Conservation (phyloP, 92 coral and sea anemone species). For the Porites cylindrica region DNA sequence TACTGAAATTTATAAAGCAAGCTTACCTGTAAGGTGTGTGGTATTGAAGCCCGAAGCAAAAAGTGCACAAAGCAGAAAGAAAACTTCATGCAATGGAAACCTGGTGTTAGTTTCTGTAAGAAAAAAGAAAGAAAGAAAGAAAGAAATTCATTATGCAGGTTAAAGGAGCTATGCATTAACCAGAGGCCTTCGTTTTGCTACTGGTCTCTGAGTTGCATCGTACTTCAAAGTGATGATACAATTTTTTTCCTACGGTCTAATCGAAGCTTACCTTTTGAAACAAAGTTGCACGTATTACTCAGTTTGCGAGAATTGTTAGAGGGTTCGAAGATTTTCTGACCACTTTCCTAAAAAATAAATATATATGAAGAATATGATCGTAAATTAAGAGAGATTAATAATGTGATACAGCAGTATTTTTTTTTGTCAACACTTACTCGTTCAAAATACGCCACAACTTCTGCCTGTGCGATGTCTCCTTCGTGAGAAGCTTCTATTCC, state of each 20-base stretch:
- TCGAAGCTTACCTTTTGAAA: background rate
- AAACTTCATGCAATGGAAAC: background rate
- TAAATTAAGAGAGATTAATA: too few relatives aligned
- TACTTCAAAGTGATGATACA: too few relatives aligned
- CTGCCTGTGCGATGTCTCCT: slow-evolving; percentile 12
- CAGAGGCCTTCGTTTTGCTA: too few relatives aligned
- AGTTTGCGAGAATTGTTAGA: background rate
- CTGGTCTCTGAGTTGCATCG: too few relatives aligned
- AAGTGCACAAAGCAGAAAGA: background rate
- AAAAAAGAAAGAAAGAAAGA: too few relatives aligned
- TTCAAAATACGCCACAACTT: slow-evolving; percentile 34
- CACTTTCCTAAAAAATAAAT: background rate
- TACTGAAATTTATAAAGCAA: too few relatives aligned
- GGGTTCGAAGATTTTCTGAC: background rate
- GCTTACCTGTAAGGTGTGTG: background rate
- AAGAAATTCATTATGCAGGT: too few relatives aligned
- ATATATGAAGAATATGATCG: too few relatives aligned
- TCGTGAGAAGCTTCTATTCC: slow-evolving; percentile 31
- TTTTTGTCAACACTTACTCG: background rate
- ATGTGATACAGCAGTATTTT: background rate
- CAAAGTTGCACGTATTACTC: background rate
- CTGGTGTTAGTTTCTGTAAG: background rate
- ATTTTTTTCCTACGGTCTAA: too few relatives aligned
- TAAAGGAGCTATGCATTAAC: too few relatives aligned
- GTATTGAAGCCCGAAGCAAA: background rate